Conservation (phyloP, 2,888 invertebrate genomes). For the Adela reaumurella region DNA sequence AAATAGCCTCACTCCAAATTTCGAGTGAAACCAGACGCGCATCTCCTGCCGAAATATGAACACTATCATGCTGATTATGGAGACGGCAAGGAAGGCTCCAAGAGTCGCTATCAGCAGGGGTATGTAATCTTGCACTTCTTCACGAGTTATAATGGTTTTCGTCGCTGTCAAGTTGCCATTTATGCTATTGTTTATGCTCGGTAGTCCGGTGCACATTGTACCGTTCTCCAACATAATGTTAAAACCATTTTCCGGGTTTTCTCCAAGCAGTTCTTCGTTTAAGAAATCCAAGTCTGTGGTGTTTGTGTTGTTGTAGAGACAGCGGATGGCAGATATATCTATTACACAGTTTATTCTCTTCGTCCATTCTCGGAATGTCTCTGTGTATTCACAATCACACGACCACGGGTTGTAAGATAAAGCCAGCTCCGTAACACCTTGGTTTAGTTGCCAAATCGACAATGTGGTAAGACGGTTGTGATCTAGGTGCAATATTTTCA, state of each 20-base stretch:
- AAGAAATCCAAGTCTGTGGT: conserved; percentile 54
- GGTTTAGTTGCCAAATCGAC: conserved; percentile 69
- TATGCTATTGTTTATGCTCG: conserved; percentile 65
- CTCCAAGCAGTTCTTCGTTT: conserved; percentile 56
- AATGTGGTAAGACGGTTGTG: conserved; percentile 68
- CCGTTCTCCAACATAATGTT: conserved; percentile 58
- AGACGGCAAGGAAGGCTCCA: conserved; percentile 64
- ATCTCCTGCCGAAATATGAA: conserved; percentile 78
- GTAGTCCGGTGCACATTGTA: conserved; percentile 61
- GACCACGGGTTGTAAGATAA: conserved; percentile 76
- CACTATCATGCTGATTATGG: conserved; percentile 62
- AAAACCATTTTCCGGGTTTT: conserved; percentile 59
- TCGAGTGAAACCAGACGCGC: conserved; percentile 78
- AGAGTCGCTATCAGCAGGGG: conserved; percentile 69
- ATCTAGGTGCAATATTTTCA: conserved; percentile 66
- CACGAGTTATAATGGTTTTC: conserved; percentile 69
- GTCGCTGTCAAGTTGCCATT: conserved; percentile 66
- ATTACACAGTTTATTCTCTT: conserved; percentile 62
- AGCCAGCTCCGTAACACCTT: conserved; percentile 60
- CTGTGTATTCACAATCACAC: conserved; percentile 77
- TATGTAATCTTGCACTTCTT: conserved; percentile 72
- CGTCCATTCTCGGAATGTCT: conserved; percentile 73
- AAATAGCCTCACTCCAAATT: conserved; percentile 75
- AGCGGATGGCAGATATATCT: conserved; percentile 63
- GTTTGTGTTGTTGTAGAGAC: conserved; percentile 59